These are phyloP conservation scores for Antechinus stuartii DNA, from an alignment of 2,113 vertebrate species.

Conservation along the genomic window DNA sequence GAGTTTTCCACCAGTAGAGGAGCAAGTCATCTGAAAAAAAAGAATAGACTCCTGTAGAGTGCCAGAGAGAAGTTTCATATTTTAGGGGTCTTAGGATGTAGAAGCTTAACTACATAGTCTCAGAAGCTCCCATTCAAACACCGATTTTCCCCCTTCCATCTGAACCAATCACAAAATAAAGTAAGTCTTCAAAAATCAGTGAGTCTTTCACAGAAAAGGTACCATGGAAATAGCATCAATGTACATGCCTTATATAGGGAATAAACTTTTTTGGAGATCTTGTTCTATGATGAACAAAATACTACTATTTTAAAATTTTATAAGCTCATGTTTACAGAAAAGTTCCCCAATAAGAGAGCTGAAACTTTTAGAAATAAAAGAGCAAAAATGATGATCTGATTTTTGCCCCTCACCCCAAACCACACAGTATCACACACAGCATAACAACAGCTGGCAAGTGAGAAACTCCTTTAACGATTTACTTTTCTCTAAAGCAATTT, in stretches of 20 bases:
- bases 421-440: neutral
- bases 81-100: neutral
- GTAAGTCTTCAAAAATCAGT: neutral
- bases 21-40: neutral
- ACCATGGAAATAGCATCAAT: neutral
- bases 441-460: neutral
- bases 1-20: neutral
- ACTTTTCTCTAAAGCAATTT: neutral
- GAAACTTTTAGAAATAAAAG: neutral
- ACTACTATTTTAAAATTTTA: neutral
- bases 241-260: neutral
- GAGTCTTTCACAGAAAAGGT: neutral
- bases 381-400: neutral
- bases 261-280: neutral
- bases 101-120: neutral
- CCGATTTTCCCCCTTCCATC: neutral
- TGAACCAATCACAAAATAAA: neutral
- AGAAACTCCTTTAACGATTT: neutral
- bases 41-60: neutral
- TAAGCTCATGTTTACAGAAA: neutral
- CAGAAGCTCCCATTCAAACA: neutral
- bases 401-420: neutral
- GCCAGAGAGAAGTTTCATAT: neutral
- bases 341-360: neutral
- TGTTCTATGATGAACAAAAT: neutral